Evolutionary conservation across 1,140 invertebrate species (phyloP), one percentile per base, ranked within the genome.

Genomic region (Dendrolimus kikuchii): DNA sequence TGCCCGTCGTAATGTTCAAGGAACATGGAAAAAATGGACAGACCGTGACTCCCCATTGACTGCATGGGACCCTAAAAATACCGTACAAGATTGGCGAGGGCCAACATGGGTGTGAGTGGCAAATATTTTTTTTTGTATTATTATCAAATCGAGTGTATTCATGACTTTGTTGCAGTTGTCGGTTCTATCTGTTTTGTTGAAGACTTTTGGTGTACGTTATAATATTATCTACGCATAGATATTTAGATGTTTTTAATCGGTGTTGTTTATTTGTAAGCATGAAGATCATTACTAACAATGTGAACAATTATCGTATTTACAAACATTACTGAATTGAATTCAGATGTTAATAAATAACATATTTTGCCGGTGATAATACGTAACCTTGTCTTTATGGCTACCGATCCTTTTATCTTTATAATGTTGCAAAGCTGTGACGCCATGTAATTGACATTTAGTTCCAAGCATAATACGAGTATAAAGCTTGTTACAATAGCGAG

Each of bases 371-470:
- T 68, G 63, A 68, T 64, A 66, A 65, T 57, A 57, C 46, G 41
- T 51, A 61, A 55, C 65, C 69, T 72, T 68, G 63, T 60, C 36
- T 59, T 39, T 48, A 46, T 36, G 54, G 49, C 41, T 60, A 66
- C 62, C 68, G 66, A 74, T 77, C 61, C 60, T 68, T 74, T 74
- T 71, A 73, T 75, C 66, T 65, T 53, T 51, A 48, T 54, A 57
- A 61, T 49, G 50, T 60, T 58, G 62, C 54, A 45, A 53, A 40
- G 45, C 41, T 67, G 46, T 80, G 71, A 79, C 68, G 70, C 62
- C 71, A 80, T 77, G 57, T 64, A 59, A 65, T 57, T 60, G 58
- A 66, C 62, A 74, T 74, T 77, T 74, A 53, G 55, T 64, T 68
- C 55, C 53, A 49, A 66, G 59, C 62, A 57, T 47, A 68, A 65